Base-by-base conservation (phyloP, 2,797 vertebrate species). In the Argyrosomus regius region DNA sequence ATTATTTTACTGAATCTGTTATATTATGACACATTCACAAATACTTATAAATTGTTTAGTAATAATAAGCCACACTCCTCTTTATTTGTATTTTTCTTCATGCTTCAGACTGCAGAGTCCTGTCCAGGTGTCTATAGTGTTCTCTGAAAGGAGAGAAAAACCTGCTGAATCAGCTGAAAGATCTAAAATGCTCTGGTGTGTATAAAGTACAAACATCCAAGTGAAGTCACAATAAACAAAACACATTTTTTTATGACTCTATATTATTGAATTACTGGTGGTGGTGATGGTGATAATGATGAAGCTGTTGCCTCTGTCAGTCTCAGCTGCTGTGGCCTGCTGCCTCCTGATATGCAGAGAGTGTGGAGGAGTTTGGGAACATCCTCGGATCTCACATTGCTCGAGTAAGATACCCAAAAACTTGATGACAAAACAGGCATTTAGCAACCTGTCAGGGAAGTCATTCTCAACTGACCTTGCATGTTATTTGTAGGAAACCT, bases 391-490 rank as follows among this genome's bases (percentile, higher is more conserved):
- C 3, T 96, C 80, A 91, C 87, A 0, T 57, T 93, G 46, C 84
- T 99, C 7, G 96, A 99, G 97, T 99, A 95, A 97, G 96, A 79
- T 10, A 13, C 53, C 59, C 43, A 48, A 43, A 72, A 67, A 59
- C 57, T 49, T 52, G 28, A 6, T 53, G 12, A 54, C 6, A 63
- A 64, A 75, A 13, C 8, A 53, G 16, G 1, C 46, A 22, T 41
- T 22, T 12, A 67, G 14, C 14, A 16, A 17, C 39, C n/a, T 24
- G 13, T 43, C 7, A 24, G 14, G 26, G 20, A 43, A 13, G 13
- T 22, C n/a, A n/a, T 52, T 52, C 54, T 17, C 26, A 9, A 17
- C 54, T 28, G 14, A 31, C 16, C 6, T 17, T 7, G 28, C 14
- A 9, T 56, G 24, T 56, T 56, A 18, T 12, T 22, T 24, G 22